A percentile compares a stretch with the other conserved stretches of the same genome.
These are phyloP conservation scores for Sialia sialis DNA, from an alignment of 2,113 vertebrate species.

Conservation along the genomic window DNA sequence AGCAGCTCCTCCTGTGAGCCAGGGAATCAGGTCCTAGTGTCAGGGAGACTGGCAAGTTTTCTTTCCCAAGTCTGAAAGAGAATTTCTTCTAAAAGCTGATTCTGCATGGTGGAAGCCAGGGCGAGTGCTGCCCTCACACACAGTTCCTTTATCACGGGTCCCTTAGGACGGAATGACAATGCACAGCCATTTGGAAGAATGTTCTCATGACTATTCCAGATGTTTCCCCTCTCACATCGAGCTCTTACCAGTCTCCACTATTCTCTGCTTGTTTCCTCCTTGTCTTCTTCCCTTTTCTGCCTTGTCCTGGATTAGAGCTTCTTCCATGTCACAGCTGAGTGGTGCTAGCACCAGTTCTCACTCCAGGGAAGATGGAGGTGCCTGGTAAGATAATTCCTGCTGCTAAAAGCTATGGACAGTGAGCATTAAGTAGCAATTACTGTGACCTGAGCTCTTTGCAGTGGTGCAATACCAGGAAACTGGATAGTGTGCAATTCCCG, in stretches of 20 bases:
- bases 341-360: not conserved
- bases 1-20: not conserved
- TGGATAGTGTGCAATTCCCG: accelerated
- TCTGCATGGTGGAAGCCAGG: not conserved
- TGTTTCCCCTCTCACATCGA: not conserved
- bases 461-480: not conserved
- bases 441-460: not conserved
- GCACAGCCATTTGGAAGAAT: not conserved
- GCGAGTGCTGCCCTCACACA: not conserved
- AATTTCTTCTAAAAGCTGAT: not conserved
- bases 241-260: not conserved
- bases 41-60: not conserved
- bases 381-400: not conserved
- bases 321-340: not conserved
- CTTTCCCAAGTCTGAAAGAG: not conserved
- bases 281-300: not conserved
- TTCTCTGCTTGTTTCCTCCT: not conserved
- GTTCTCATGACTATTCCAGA: not conserved
- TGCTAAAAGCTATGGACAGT: not conserved
- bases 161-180: not conserved
- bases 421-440: not conserved
- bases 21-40: not conserved
- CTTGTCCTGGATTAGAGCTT: not conserved
- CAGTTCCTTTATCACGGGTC: not conserved
- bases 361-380: not conserved